phyloP scores from a whole-genome alignment of 2,113 vertebrate species.

The Hemiscyllium ocellatum region DNA sequence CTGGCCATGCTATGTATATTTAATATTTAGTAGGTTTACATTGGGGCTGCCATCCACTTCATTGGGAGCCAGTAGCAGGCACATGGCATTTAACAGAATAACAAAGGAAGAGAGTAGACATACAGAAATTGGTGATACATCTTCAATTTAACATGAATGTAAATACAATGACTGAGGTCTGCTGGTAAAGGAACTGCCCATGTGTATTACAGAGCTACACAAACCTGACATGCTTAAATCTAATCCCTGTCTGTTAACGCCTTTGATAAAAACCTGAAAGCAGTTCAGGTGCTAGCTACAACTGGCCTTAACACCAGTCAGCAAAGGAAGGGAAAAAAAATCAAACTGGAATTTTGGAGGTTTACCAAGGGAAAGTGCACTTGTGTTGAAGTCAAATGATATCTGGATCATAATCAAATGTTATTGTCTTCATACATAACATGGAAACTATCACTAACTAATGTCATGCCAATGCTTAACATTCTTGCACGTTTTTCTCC shows the following conservation, averaged over 20 bases:
- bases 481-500: neutral
- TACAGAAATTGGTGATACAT: slow-evolving; percentile 5
- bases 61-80: neutral
- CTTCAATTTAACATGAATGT: neutral
- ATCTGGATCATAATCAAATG: neutral
- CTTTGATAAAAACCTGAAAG: neutral
- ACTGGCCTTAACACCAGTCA: neutral
- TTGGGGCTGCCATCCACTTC: neutral
- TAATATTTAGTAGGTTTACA: neutral
- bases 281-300: neutral
- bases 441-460: neutral
- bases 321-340: neutral
- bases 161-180: neutral
- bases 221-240: neutral
- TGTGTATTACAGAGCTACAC: neutral
- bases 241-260: neutral
- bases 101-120: neutral
- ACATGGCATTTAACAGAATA: neutral
- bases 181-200: neutral
- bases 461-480: neutral
- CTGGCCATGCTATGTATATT: too few relatives aligned
- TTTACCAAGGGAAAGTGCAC: neutral
- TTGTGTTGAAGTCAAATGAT: neutral
- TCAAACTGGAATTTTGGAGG: neutral
- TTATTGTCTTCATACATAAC: neutral